Conservation (phyloP, 2,888 invertebrate species). For the Andricus quercusramuli region DNA sequence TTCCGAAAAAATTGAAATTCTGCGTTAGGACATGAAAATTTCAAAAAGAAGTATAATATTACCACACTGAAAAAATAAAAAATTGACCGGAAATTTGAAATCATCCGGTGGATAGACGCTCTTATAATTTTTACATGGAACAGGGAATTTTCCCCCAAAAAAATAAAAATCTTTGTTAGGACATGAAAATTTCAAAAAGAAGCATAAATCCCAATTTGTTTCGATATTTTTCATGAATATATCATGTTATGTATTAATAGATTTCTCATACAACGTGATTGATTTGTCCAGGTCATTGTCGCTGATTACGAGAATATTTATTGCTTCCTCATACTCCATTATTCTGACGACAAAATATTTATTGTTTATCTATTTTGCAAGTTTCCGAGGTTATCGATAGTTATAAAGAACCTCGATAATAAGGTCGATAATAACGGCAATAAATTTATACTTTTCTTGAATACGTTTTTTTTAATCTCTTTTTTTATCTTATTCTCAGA, state of each 20-base stretch:
- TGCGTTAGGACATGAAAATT: too few species aligned
- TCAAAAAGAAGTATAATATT: too few species aligned
- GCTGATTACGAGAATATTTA: slow-evolving; percentile 19
- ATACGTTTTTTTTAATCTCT: background rate
- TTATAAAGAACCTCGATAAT: slow-evolving; percentile 25
- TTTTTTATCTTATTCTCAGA: background rate
- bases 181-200: too few species aligned
- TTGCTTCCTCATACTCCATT: slow-evolving; percentile 2
- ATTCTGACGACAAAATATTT: slow-evolving; percentile 14
- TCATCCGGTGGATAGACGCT: too few species aligned
- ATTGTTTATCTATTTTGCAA: slow-evolving; percentile 36
- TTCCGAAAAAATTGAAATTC: too few species aligned
- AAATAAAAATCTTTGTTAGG: too few species aligned
- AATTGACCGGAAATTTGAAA: too few species aligned
- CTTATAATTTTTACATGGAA: too few species aligned
- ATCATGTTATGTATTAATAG: too few species aligned
- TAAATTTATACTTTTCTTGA: background rate
- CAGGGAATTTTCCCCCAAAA: too few species aligned
- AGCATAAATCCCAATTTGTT: background rate
- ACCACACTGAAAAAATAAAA: too few species aligned
- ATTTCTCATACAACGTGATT: background rate
- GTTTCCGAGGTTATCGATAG: slow-evolving; percentile 20
- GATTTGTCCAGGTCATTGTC: slow-evolving; percentile 28
- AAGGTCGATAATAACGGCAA: background rate
- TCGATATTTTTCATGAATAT: background rate